Evolutionary conservation across 2,888 invertebrate genomes (phyloP), one percentile per base, ranked within the genome.

Genomic region (Caenorhabditis imperialis): DNA sequence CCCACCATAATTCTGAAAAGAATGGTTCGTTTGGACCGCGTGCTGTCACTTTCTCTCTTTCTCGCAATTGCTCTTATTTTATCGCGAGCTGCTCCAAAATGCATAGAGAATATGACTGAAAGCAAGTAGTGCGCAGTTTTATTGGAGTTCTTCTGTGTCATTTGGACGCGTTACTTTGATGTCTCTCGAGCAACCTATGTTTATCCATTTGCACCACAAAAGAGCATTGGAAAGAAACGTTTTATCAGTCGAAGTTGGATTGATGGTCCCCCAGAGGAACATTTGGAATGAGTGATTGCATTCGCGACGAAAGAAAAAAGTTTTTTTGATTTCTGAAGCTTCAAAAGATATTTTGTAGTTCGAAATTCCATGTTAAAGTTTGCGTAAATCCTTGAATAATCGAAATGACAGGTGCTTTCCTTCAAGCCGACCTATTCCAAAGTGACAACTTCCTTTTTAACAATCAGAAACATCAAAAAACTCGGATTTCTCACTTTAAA

Each of bases 91-190:
- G n/a, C 23, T 47, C n/a, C 60, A 25, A 60, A 60, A 60, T 60
- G 60, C 60, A 60, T 60, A 45, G 16, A 44, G 48, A 45, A 60
- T 38, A 60, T 60, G 60, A 60, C 38, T 47, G 48, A 38, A 30
- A 44, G 38, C 48, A 40, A 40, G 40, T 40, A 14, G 18, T 16
- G 33, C 33, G n/a, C 25, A n/a, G 51, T 37, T 51, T 35, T 18
- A 51, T 38, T 25, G 20, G 23, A 51, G 38, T 51, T 51, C 23
- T 22, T 22, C 14, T 44, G 30, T 10, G 30, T 30, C 10, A 30
- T 30, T 30, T 30, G 48, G 33, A 27, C 16, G n/a, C 27, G 23
- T 16, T 12, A 14, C 7, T 23, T 16, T 20, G 20, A 6, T 22
- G 10, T 18, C 23, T 3, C 23, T 23, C 10, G 44, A 23, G 23